phyloP scores from a whole-genome alignment of 2,797 vertebrate genomes.

The Gobionotothen gibberifrons region DNA sequence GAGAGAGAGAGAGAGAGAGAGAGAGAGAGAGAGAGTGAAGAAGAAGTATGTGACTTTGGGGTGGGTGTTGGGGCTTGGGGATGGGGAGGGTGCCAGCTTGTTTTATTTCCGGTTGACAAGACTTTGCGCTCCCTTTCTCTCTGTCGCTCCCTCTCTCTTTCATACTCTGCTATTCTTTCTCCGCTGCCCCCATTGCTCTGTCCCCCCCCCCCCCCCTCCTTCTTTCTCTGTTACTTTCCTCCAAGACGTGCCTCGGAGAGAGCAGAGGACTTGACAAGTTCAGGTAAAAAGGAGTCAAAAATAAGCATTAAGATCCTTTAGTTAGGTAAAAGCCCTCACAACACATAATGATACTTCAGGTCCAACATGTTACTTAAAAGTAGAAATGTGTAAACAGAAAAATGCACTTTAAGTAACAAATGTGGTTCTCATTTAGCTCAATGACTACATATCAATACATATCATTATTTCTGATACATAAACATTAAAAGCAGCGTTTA shows the following conservation, averaged over 20 bases:
- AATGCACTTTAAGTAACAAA: neutral
- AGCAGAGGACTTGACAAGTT: conserved; percentile 79
- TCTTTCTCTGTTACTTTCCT: conserved; percentile 75
- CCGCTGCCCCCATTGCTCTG: conserved; percentile 65
- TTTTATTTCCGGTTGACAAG: conserved; percentile 87
- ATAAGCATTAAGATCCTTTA: conserved; percentile 33
- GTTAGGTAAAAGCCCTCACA: conserved; percentile 22
- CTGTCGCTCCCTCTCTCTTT: conserved; percentile 84
- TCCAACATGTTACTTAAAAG: neutral
- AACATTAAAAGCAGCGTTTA: neutral
- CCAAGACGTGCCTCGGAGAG: conserved; percentile 74
- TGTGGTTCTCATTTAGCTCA: neutral
- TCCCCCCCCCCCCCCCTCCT: conserved; percentile 4
- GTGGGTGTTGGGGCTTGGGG: conserved; percentile 78
- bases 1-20: conserved; percentile 71
- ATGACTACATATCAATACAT: neutral
- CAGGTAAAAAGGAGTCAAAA: conserved; percentile 70
- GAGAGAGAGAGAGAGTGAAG: conserved; percentile 75
- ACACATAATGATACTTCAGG: conserved; percentile 7
- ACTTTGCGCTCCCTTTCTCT: conserved; percentile 83
- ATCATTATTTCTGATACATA: neutral
- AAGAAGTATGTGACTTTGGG: conserved; percentile 83
- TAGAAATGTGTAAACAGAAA: neutral
- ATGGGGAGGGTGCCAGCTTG: conserved; percentile 84
- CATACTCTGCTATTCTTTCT: conserved; percentile 82